Base-by-base conservation (phyloP, 2,113 vertebrate species). In the Anser brachyrhynchus region DNA sequence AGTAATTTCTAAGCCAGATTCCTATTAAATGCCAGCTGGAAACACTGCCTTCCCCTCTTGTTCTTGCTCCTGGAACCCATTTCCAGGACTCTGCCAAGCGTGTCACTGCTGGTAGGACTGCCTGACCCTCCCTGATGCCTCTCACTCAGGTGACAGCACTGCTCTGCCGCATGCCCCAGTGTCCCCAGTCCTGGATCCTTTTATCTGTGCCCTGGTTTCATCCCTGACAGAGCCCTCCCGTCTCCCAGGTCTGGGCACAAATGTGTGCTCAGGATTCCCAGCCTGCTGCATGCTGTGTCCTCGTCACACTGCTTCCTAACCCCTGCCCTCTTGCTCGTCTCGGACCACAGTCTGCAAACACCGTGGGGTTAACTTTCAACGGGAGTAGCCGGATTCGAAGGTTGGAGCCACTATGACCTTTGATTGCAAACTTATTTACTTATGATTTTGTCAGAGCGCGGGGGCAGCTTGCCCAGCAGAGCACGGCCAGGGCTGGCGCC, bases 1-100 rank as follows among this genome's bases (percentile, higher is more conserved):
- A 57, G 1, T 23, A 43, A 70, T 86, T 78, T 67, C 39, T 64
- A 66, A 87, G 20, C 21, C 37, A 90, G 59, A 62, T 86, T 92
- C 22, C 9, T 91, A 74, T 85, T 96, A 96, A 96, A 97, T 3
- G 9, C n/a, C 19, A 73, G 44, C 58, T 92, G 58, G 79, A 79
- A 75, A 54, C 9, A 33, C 37, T 75, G 74, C 16, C 4, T 23
- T 69, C 25, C 55, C 37, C 58, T 77, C 43, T 59, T 43, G 4
- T 90, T 89, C 72, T 76, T 19, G 8, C 41, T 78, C 43, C 21
- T 0, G 0, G 51, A 73, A 46, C 37, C 74, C 28, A 41, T 88
- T 89, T 64, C 65, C 46, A 75, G 84, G 43, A 43, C 46, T 75
- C 19, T 88, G 28, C 28, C 0, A 4, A 25, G 35, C 9, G n/a